Evolutionary conservation across 2,888 invertebrate genomes (phyloP).

Genomic region (Erannis defoliaria): DNA sequence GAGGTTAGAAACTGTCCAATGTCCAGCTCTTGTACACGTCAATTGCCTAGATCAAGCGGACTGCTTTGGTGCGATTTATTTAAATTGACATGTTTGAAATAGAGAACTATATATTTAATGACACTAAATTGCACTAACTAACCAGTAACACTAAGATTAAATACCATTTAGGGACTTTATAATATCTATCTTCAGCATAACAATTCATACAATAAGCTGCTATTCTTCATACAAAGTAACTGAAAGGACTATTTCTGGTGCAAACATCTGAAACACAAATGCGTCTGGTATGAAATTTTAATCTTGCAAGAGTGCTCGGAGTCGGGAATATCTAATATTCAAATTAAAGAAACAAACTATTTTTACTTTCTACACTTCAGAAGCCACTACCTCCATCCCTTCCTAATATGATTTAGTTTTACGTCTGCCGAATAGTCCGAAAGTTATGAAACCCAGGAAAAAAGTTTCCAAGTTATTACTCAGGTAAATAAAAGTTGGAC

Average conservation of each 20-base stretch:
- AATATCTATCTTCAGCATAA: background rate
- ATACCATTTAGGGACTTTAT: too few relatives aligned
- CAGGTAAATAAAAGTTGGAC: constrained; percentile 68
- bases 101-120: background rate
- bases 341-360: constrained; percentile 63
- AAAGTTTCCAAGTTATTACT: constrained; percentile 71
- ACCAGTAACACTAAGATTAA: background rate
- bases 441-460: constrained; percentile 57
- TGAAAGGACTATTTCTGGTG: constrained; percentile 41
- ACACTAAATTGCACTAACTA: background rate
- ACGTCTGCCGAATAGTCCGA: constrained; percentile 62
- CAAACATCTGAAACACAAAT: constrained; percentile 55
- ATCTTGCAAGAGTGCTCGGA: constrained; percentile 53
- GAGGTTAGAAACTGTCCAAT: constrained; percentile 46
- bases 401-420: constrained; percentile 69
- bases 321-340: constrained; percentile 59
- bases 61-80: constrained; percentile 50
- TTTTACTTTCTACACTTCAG: constrained; percentile 44
- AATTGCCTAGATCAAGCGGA: constrained; percentile 79
- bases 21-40: constrained; percentile 67
- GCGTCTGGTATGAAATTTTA: constrained; percentile 58
- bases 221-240: constrained; percentile 2
- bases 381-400: constrained; percentile 39
- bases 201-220: constrained; percentile 43
- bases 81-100: constrained; percentile 45